Percentiles rank a stretch among this genome's conserved stretches.
Conservation (phyloP, 2,113 vertebrate species). For the Sander vitreus region DNA sequence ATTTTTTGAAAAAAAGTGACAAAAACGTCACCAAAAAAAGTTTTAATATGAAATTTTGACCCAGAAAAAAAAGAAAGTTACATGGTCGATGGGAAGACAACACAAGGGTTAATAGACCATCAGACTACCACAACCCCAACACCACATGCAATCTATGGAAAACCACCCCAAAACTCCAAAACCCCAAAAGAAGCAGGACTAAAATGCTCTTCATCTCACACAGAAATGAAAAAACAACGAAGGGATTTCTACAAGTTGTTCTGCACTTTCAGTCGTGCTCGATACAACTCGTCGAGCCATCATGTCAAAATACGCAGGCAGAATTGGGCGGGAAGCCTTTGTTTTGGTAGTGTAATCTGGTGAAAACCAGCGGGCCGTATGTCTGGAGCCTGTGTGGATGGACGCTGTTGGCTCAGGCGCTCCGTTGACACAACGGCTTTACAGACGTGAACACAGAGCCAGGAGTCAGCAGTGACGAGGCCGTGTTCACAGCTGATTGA, state of each 20-base stretch:
- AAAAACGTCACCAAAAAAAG: too few species aligned
- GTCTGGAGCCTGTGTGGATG: conserved; percentile 12
- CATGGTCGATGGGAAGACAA: too few species aligned
- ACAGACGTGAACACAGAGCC: neutral
- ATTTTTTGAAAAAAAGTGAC: too few species aligned
- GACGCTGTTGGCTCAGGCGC: neutral
- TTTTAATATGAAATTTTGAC: too few species aligned
- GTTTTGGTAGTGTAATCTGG: conserved; percentile 35
- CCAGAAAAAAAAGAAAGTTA: too few species aligned
- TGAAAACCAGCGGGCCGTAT: neutral
- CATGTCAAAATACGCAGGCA: neutral
- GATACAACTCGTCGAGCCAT: neutral
- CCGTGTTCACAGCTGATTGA: too few species aligned
- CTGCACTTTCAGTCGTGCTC: too few species aligned
- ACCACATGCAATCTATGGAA: neutral
- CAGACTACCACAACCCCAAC: neutral
- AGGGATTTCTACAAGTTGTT: neutral
- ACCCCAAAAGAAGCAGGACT: neutral
- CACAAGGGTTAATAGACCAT: too few species aligned
- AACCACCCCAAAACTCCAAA: too few species aligned
- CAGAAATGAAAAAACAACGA: too few species aligned
- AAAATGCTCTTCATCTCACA: neutral
- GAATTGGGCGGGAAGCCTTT: conserved; percentile 36
- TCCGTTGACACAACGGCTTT: neutral
- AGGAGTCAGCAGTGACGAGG: neutral